phyloP scores from a whole-genome alignment of 2,888 invertebrate species.

The Esperia sulphurella region DNA sequence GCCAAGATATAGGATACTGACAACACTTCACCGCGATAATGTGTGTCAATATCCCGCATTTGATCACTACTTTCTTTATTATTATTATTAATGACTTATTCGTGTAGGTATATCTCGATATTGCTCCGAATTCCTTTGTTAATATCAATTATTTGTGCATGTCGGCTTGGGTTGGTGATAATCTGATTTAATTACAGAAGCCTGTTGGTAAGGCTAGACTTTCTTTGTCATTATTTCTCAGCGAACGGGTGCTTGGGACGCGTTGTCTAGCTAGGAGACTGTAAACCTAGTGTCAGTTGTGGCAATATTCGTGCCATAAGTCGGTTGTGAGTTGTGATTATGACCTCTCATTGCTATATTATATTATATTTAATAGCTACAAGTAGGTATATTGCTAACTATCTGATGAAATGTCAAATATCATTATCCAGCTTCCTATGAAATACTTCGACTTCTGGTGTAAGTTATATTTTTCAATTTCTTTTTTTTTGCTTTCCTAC shows the following conservation, averaged over 20 bases:
- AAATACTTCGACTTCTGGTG: background rate
- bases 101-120: background rate
- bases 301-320: too few relatives aligned
- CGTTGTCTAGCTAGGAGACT: background rate
- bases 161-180: background rate
- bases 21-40: background rate
- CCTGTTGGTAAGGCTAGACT: background rate
- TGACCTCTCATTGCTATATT: too few relatives aligned
- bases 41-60: background rate
- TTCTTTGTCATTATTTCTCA: background rate
- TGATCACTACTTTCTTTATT: slow-evolving; percentile 1
- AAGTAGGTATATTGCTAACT: too few relatives aligned
- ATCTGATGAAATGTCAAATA: too few relatives aligned
- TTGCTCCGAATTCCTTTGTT: slow-evolving; percentile 5
- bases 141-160: background rate
- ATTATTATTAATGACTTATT: too few relatives aligned
- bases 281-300: too few relatives aligned
- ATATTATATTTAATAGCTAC: too few relatives aligned
- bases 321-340: too few relatives aligned
- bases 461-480: background rate
- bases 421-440: too few relatives aligned
- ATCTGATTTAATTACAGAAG: background rate
- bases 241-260: background rate
- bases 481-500: too few relatives aligned
- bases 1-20: background rate